Base-by-base conservation (phyloP, 2,113 vertebrate species). In the Scalopus aquaticus region DNA sequence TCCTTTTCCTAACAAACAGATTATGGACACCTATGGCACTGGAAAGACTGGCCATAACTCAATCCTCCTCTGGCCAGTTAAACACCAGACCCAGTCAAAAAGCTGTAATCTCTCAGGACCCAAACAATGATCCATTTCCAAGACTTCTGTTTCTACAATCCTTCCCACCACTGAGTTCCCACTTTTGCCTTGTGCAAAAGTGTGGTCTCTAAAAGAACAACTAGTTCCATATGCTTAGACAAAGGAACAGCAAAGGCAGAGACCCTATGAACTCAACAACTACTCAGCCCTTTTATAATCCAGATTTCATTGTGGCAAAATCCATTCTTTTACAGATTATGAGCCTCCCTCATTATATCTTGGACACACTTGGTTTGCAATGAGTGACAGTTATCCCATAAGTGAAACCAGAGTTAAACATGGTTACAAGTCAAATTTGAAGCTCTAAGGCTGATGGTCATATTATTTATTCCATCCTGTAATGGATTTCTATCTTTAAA, bases 1-100 rank as follows among this genome's bases (percentile, higher is more conserved):
- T 93, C 46, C 62, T 60, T 87, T 37, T 51, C 64, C n/a, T 80
- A 49, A 80, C 74, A 91, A 42, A 12, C 51, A 83, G 30, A 87
- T 62, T 46, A 35, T 46, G 35, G 26, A 28, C 39, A 64, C 76
- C 64, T 39, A n/a, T 22, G 42, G 60, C 62, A 62, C 65, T 39
- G 39, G 81, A 51, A 30, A 74, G 73, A 13, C n/a, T 42, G 9
- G 6, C 32, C 51, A 3, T 22, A 10, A 79, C 46, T 60, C 46
- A 83, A 20, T 73, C 24, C 65, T n/a, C 30, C 35, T 69, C 15
- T 32, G 37, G 77, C 35, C 39, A 44, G 37, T 9, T 39, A 58
- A 64, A 86, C 32, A 42, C n/a, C 0, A 44, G 24, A 17, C 7
- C 16, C 46, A 73, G 32, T 22, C 65, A 15, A 76, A 79, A 82